Evolutionary conservation across 2,888 invertebrate genomes (phyloP).

Genomic region (Agrotis clavis): DNA sequence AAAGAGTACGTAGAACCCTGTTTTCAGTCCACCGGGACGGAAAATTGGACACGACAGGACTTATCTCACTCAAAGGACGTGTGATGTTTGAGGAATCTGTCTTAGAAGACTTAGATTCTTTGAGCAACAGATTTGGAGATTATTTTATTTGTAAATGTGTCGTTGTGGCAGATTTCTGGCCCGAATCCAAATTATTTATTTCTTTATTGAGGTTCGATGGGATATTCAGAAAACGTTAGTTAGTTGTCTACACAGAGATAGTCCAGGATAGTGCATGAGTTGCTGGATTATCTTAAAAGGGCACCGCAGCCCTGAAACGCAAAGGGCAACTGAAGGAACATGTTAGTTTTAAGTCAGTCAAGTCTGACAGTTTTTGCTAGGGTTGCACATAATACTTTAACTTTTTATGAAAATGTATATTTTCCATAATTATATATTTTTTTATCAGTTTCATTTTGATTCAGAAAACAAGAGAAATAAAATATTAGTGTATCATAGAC

Average conservation of each 20-base stretch:
- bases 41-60: constrained; percentile 71
- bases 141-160: constrained; percentile 16
- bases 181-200: not conserved
- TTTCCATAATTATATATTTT: too few species aligned
- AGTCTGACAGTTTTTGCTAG: too few species aligned
- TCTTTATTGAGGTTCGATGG: too few species aligned
- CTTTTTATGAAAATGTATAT: too few species aligned
- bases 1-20: constrained; percentile 58
- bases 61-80: constrained; percentile 61
- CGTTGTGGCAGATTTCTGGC: not conserved
- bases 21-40: constrained; percentile 65
- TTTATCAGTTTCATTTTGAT: not conserved
- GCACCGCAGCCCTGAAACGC: too few species aligned
- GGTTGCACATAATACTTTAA: too few species aligned
- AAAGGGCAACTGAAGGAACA: too few species aligned
- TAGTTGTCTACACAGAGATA: too few species aligned
- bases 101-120: constrained; percentile 15
- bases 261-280: too few species aligned
- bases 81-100: constrained; percentile 38
- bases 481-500: not conserved
- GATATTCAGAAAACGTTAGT: too few species aligned
- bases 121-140: constrained; percentile 6
- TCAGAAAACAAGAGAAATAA: not conserved
- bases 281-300: too few species aligned
- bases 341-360: too few species aligned